A percentile compares a stretch with the other conserved stretches of the same genome.
Conservation (phyloP, 2,113 vertebrate genomes). For the Vimba vimba region DNA sequence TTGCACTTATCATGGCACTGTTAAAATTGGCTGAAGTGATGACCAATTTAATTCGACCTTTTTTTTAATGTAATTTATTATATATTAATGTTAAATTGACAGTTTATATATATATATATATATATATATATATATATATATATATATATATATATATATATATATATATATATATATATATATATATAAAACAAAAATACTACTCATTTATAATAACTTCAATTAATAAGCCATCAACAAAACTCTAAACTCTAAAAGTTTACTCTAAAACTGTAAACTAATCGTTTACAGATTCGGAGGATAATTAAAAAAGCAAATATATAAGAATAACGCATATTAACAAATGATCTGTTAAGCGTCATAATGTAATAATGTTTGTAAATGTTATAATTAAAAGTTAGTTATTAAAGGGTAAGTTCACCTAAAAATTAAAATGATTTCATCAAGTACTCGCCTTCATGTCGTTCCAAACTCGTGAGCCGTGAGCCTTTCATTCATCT, state of each 20-base stretch:
- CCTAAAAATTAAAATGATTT: no score
- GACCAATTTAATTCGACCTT: not conserved
- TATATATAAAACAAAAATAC: not conserved
- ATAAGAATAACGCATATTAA: not conserved
- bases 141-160: no score
- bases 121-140: no score
- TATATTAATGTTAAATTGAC: not conserved
- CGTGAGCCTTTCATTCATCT: no score
- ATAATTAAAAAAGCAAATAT: not conserved
- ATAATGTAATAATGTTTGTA: not conserved
- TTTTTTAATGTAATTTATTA: not conserved
- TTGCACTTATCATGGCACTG: not conserved
- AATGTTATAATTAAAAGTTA: not conserved
- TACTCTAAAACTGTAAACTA: not conserved
- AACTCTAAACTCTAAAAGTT: no score
- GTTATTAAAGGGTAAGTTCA: no score
- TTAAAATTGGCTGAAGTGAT: not conserved
- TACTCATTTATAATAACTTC: not conserved
- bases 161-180: no score
- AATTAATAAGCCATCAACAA: not conserved
- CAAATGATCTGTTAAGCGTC: not conserved
- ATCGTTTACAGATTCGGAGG: not conserved
- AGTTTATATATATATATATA: not conserved
- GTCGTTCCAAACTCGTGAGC: no score
- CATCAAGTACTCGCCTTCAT: no score